Conservation (phyloP, 2,797 vertebrate genomes). For the Lindbergichthys nudifrons region DNA sequence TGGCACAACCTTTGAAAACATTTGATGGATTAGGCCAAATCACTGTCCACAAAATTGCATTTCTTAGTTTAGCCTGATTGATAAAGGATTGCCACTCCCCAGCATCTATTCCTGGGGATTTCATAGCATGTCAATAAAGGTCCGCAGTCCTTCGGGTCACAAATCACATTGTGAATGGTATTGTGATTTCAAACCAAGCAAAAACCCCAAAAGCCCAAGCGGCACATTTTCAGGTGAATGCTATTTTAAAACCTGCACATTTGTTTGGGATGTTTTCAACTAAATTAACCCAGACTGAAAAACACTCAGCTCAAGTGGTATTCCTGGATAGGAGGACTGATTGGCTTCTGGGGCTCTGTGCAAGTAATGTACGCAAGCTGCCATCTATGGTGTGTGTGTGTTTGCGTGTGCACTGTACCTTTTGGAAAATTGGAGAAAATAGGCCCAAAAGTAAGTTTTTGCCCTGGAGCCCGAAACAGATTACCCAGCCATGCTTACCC, state of each 20-base stretch:
- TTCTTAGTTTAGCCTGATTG: conserved; percentile 6
- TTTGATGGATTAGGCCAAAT: conserved; percentile 8
- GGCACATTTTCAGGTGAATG: not conserved
- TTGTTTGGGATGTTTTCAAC: not conserved
- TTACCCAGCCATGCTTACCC: not conserved
- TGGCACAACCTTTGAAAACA: not conserved
- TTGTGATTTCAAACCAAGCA: not conserved
- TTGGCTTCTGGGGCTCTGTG: not conserved
- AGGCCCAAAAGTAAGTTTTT: not conserved
- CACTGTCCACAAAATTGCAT: not conserved
- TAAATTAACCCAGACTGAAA: conserved; percentile 14
- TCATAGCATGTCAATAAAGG: conserved; percentile 5
- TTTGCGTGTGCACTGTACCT: not conserved
- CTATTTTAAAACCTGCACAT: conserved; percentile 14
- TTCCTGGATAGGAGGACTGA: not conserved
- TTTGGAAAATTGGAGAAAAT: not conserved
- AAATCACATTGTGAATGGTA: not conserved
- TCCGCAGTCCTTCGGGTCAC: conserved; percentile 8
- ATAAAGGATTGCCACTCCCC: not conserved
- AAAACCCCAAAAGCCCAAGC: not conserved
- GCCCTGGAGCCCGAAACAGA: not conserved
- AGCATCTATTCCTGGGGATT: conserved; percentile 12
- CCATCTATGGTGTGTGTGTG: not conserved
- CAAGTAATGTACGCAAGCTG: conserved; percentile 2
- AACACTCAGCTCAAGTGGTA: not conserved